A percentile compares a stretch with the other conserved stretches of the same genome.
Conservation (phyloP, 2,113 vertebrate species). For the Mirounga angustirostris region DNA sequence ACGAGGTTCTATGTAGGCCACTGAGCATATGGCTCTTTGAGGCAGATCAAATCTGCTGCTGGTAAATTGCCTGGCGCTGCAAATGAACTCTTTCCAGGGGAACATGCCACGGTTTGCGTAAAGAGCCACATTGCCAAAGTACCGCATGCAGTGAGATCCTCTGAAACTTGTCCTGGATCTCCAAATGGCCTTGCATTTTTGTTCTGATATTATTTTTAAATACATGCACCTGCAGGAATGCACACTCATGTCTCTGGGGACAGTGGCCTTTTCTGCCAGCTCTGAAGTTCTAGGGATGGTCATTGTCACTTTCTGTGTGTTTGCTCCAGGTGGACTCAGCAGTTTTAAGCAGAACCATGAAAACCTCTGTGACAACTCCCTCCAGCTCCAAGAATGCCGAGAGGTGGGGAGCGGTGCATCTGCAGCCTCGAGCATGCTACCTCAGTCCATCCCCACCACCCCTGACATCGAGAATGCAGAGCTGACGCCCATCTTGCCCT, state of each 20-base stretch:
- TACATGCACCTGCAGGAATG: background rate
- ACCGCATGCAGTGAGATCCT: accelerated
- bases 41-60: background rate
- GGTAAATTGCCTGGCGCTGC: background rate
- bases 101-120: background rate
- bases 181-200: background rate
- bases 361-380: constrained; percentile 98
- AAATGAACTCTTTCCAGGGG: background rate
- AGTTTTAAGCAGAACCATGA: constrained; percentile 96
- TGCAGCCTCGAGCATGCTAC: constrained; percentile 91
- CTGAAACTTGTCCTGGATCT: background rate
- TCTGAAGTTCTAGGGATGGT: background rate
- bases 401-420: constrained; percentile 91
- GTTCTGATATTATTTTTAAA: background rate
- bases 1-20: background rate
- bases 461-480: constrained; percentile 98
- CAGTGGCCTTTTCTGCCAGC: background rate
- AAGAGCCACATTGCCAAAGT: background rate
- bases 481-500: constrained; percentile 97
- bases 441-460: constrained; percentile 95
- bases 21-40: constrained; percentile 12
- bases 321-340: constrained; percentile 94
- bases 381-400: constrained; percentile 95
- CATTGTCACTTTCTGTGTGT: background rate
- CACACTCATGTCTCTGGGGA: background rate